Conservation (phyloP, 2,888 invertebrate species). For the Ditylenchus weischeri region DNA sequence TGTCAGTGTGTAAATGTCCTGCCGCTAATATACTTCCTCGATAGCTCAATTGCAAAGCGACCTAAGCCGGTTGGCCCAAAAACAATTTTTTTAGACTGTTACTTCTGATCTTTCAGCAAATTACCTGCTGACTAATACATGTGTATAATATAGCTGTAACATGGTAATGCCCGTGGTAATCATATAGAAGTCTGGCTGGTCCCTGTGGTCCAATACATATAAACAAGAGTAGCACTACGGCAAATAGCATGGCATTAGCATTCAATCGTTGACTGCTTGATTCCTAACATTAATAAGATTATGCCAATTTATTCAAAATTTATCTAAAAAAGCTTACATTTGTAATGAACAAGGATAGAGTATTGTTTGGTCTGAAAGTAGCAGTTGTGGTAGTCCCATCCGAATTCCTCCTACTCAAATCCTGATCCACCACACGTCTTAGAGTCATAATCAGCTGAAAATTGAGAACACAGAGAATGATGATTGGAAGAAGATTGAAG, state of each 20-base stretch:
- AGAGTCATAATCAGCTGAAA: slow-evolving; percentile 50
- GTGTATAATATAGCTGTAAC: slow-evolving; percentile 51
- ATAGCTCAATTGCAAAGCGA: too few species aligned
- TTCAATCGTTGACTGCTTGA: slow-evolving; percentile 38
- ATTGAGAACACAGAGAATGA: slow-evolving; percentile 49
- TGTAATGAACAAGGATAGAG: background rate
- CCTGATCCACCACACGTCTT: slow-evolving; percentile 49
- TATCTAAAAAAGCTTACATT: slow-evolving; percentile 11
- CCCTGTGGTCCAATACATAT: slow-evolving; percentile 58
- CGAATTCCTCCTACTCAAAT: slow-evolving; percentile 22
- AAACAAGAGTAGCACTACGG: slow-evolving; percentile 55
- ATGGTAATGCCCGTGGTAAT: slow-evolving; percentile 52
- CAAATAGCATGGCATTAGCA: slow-evolving; percentile 58
- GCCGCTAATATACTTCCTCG: too few species aligned
- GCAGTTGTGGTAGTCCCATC: slow-evolving; percentile 8
- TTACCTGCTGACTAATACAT: slow-evolving; percentile 51
- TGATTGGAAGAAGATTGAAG: slow-evolving; percentile 56
- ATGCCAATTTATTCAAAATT: background rate
- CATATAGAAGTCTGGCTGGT: slow-evolving; percentile 55
- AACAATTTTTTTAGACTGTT: too few species aligned
- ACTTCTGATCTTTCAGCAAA: too few species aligned
- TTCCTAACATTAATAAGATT: slow-evolving; percentile 24
- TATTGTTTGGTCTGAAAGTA: background rate
- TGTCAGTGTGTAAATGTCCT: too few species aligned
- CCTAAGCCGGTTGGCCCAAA: too few species aligned